Evolutionary conservation across 1,140 invertebrate genomes (phyloP).

Genomic region (Heterodera carotae): DNA sequence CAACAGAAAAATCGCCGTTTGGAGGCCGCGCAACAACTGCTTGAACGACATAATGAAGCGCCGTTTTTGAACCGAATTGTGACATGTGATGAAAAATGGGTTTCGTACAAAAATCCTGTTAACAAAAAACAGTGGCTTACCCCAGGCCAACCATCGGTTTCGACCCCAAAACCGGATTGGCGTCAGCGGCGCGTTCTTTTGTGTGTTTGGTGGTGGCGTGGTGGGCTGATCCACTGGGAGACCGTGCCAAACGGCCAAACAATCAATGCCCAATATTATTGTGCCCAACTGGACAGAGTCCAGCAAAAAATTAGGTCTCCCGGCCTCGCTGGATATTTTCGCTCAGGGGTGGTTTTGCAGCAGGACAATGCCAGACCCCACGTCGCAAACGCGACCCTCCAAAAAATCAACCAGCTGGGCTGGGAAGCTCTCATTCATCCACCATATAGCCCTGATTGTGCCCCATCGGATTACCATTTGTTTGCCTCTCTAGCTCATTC

Average conservation of each 20-base stretch:
- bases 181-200: constrained; percentile 20
- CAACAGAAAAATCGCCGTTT: constrained; percentile 30
- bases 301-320: constrained; percentile 9
- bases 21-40: constrained; percentile 1
- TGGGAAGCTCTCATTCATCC: constrained; percentile 68
- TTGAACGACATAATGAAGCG: neutral
- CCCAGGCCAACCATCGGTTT: constrained; percentile 19
- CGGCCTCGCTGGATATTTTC: constrained; percentile 5
- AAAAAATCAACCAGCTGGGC: constrained; percentile 62
- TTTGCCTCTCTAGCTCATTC: constrained; percentile 56
- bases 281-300: too few relatives aligned
- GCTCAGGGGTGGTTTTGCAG: constrained; percentile 33
- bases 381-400: constrained; percentile 43
- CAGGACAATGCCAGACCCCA: constrained; percentile 66
- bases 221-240: constrained; percentile 36
- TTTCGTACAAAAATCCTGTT: constrained; percentile 20
- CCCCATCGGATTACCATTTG: constrained; percentile 66
- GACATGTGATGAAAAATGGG: constrained; percentile 21
- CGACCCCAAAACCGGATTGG: constrained; percentile 24
- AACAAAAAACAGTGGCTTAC: constrained; percentile 24
- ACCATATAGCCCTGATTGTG: constrained; percentile 67
- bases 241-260: too few relatives aligned
- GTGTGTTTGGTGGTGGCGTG: constrained; percentile 34
- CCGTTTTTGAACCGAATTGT: constrained; percentile 16
- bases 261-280: too few relatives aligned